These are phyloP conservation scores for Nasua narica DNA, from an alignment of 2,797 vertebrate genomes.

Conservation along the genomic window DNA sequence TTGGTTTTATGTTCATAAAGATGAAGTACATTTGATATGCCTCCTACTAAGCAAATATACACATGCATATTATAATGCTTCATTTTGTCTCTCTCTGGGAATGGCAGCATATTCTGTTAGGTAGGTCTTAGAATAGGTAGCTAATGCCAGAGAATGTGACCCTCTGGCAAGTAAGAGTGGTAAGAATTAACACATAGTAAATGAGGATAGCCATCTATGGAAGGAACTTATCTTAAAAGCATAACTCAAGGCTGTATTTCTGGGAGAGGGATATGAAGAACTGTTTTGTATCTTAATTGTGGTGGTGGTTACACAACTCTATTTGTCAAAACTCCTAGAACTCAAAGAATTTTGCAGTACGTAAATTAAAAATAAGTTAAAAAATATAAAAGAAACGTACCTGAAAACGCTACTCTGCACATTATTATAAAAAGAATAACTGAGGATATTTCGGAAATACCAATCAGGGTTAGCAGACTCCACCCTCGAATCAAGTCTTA, in stretches of 20 bases:
- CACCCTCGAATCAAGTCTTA: background rate
- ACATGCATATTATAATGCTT: background rate
- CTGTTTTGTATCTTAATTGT: background rate
- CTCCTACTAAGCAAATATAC: background rate
- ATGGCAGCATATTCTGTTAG: background rate
- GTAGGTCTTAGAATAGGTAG: background rate
- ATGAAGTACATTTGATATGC: background rate
- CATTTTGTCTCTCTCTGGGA: background rate
- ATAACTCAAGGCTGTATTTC: background rate
- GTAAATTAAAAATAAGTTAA: conserved; percentile 14
- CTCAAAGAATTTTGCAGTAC: background rate
- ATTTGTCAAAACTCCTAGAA: background rate
- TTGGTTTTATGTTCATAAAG: background rate
- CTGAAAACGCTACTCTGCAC: background rate
- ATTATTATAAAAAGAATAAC: background rate
- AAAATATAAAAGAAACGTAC: conserved; percentile 22
- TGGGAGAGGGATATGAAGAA: background rate
- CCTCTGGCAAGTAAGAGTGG: background rate
- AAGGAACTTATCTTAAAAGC: conserved; percentile 18
- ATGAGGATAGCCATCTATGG: background rate
- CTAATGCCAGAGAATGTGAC: background rate
- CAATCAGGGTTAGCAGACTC: background rate
- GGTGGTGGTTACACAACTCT: background rate
- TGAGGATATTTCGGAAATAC: conserved; percentile 4
- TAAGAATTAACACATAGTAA: background rate